Evolutionary conservation across 2,888 invertebrate genomes (phyloP), one percentile per base, ranked within the genome.

Genomic region (Dione juno): DNA sequence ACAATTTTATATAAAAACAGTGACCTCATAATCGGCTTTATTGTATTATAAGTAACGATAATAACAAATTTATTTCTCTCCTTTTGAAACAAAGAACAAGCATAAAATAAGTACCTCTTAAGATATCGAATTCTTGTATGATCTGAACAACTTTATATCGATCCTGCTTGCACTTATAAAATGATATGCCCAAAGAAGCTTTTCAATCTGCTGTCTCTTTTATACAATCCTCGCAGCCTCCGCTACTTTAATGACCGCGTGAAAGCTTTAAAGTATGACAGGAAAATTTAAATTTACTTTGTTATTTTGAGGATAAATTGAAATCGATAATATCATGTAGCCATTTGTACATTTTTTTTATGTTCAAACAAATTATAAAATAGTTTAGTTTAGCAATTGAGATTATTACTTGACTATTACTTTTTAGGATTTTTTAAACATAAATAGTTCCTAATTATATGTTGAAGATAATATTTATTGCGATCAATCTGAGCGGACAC

Each of bases 401-500:
- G 28, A n/a, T n/a, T 10, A 37, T 8, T 53, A 58, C n/a, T n/a
- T n/a, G n/a, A 41, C 21, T 58, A 21, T 58, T 11, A 41, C 19
- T 41, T 21, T 19, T 45, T 61, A 14, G n/a, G 16, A 35, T 45
- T 61, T 45, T 21, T 2, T 21, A 45, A n/a, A 61, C 21, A 61
- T 43, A 28, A 10, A 28, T 28, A 57, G 10, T 28, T 16, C 10
- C n/a, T 61, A 45, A 61, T 61, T 61, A 43, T 28, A 7, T 45
- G 61, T 11, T 45, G 11, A 28, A n/a, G 61, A 45, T n/a, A 16
- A 35, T 43, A 21, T 40, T 68, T 61, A 67, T 19, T 50, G 13
- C 43, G 21, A 64, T 86, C 88, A 80, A 84, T 88, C 89, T 86
- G 84, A 86, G 86, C 87, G 84, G 86, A 82, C 91, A 90, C 91